Evolutionary conservation across 2,888 invertebrate genomes (phyloP).

Genomic region (Amblyjoppa fuscipennis): DNA sequence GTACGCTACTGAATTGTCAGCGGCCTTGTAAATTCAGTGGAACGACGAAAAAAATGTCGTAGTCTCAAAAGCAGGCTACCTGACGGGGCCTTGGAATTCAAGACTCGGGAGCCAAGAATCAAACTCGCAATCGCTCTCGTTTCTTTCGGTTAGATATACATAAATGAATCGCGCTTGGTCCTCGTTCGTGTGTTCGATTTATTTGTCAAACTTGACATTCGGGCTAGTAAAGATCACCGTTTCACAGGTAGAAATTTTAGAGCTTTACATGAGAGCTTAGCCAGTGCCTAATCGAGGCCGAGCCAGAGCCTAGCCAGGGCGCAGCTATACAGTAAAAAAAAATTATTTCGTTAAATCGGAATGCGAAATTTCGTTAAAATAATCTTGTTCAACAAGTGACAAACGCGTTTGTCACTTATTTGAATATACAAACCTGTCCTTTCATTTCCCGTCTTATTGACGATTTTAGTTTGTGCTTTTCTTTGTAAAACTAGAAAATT

Average conservation of each 20-base stretch:
- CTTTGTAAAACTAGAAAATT: too few species aligned
- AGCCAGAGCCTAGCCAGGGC: too few species aligned
- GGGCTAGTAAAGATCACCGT: background rate
- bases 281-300: background rate
- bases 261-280: background rate
- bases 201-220: background rate
- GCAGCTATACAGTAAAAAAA: too few species aligned
- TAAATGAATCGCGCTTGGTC: background rate
- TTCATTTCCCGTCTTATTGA: too few species aligned
- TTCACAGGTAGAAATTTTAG: background rate
- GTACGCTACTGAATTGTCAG: constrained; percentile 13
- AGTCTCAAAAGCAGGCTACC: background rate
- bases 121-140: background rate
- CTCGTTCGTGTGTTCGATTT: background rate
- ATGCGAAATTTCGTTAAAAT: too few species aligned
- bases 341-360: too few species aligned
- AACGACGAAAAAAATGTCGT: constrained; percentile 21
- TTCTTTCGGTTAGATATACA: background rate
- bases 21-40: constrained; percentile 41
- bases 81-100: constrained; percentile 13
- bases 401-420: too few species aligned
- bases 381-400: too few species aligned
- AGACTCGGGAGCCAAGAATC: constrained; percentile 40
- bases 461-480: too few species aligned
- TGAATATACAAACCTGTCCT: too few species aligned